Percentiles rank a stretch among this genome's conserved stretches.
These are phyloP conservation scores for Dysmachus trigonus DNA, from an alignment of 2,888 invertebrate species.

Conservation along the genomic window DNA sequence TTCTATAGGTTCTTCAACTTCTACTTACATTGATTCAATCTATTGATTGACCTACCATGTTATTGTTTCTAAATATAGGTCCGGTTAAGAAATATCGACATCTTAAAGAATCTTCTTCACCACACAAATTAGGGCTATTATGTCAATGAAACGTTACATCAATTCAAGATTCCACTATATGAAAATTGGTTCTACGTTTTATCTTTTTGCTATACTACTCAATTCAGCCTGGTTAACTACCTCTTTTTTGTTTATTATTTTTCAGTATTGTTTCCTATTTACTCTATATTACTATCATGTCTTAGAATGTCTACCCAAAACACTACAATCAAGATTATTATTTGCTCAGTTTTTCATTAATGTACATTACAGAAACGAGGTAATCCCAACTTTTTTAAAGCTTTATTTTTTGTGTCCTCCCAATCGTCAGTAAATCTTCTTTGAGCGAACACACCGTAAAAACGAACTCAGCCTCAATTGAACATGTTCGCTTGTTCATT, in stretches of 20 bases:
- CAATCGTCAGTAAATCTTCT: constrained; percentile 20
- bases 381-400: not conserved
- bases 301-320: not conserved
- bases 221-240: no score
- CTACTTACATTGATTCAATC: not conserved
- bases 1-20: not conserved
- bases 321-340: not conserved
- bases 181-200: no score
- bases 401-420: not conserved
- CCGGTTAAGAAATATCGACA: not conserved
- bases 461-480: constrained; percentile 20
- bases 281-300: not conserved
- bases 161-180: no score
- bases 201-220: no score
- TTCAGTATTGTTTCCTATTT: no score
- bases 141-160: no score
- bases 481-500: constrained; percentile 30
- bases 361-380: not conserved
- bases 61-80: not conserved
- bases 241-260: no score
- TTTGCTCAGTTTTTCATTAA: not conserved
- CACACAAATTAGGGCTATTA: no score
- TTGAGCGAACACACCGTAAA: not conserved
- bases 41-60: not conserved
- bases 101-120: not conserved